Evolutionary conservation across 2,888 invertebrate genomes (phyloP).

Genomic region (Agriopis leucophaearia): DNA sequence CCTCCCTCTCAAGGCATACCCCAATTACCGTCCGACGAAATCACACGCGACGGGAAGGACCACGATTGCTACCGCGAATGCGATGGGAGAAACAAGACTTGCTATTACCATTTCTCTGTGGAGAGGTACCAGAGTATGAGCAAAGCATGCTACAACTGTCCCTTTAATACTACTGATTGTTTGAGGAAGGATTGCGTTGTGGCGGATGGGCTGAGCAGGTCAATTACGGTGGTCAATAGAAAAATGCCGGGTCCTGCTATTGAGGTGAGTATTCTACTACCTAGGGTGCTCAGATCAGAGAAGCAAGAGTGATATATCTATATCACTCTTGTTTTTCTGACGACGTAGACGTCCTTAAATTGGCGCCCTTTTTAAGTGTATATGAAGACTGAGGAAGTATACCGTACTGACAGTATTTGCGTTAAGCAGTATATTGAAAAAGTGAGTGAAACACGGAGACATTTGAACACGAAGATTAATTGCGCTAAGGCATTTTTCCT

Average conservation of each 20-base stretch:
- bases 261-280: conserved; percentile 79
- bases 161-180: conserved; percentile 87
- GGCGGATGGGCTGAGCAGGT: neutral
- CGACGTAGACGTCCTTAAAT: too few species aligned
- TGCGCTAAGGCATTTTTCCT: too few species aligned
- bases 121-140: conserved; percentile 24
- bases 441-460: too few species aligned
- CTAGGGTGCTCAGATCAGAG: too few species aligned
- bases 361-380: too few species aligned
- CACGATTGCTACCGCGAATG: conserved; percentile 18
- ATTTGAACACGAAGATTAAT: too few species aligned
- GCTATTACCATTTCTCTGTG: conserved; percentile 12
- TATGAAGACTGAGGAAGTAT: too few species aligned
- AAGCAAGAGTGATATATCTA: too few species aligned
- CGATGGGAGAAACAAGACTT: neutral
- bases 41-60: neutral
- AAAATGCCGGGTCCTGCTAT: conserved; percentile 92
- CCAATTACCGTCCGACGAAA: neutral
- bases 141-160: conserved; percentile 91
- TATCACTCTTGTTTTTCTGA: too few species aligned
- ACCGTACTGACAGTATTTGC: too few species aligned
- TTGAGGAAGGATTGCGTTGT: conserved; percentile 11
- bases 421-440: too few species aligned
- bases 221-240: conserved; percentile 89
- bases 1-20: neutral